Evolutionary conservation across 2,797 vertebrate genomes (phyloP), one percentile per base, ranked within the genome.

Genomic region (Crax fasciolata): DNA sequence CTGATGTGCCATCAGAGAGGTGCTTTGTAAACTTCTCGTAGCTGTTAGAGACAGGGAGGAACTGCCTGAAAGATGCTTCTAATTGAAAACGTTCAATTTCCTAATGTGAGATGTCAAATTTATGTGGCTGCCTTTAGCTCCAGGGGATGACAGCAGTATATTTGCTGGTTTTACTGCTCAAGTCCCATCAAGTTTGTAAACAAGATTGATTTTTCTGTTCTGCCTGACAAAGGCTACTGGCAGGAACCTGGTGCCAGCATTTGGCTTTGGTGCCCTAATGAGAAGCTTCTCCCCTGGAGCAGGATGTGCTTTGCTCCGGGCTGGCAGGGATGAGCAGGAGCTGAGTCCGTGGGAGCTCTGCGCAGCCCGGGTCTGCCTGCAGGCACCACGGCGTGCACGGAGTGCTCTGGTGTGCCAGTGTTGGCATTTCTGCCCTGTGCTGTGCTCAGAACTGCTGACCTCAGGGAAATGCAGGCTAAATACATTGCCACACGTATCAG

Each of bases 141-240:
- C 0, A 1, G 62, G 73, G 57, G 16, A 4, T 10, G 57, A 24
- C 2, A 2, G 32, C 63, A 1, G 28, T 2, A 4, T 6, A 49
- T 35, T 46, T n/a, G 8, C 58, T 43, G 70, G 41, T 51, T 54
- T 55, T 58, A n/a, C 30, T 4, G 38, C 68, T 80, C 43, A 5
- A 43, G 49, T 84, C 70, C 80, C 58, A 3, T 70, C 51, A 4
- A 9, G 84, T 94, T 72, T 89, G 84, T 59, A 84, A 78, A 83
- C 80, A 86, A 27, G 73, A 91, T 54, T 72, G 90, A 88, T 93
- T 90, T 96, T 90, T 49, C 73, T 72, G 63, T 82, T 79, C 63
- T 73, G 85, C 63, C 76, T 95, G 85, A 46, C 48, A 46, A 43
- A 51, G 80, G 59, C 15, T 48, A 39, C 0, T 9, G 28, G 65